Conservation (phyloP, 64 coral and sea anemone genomes). For the Stichodactyla mertensii region DNA sequence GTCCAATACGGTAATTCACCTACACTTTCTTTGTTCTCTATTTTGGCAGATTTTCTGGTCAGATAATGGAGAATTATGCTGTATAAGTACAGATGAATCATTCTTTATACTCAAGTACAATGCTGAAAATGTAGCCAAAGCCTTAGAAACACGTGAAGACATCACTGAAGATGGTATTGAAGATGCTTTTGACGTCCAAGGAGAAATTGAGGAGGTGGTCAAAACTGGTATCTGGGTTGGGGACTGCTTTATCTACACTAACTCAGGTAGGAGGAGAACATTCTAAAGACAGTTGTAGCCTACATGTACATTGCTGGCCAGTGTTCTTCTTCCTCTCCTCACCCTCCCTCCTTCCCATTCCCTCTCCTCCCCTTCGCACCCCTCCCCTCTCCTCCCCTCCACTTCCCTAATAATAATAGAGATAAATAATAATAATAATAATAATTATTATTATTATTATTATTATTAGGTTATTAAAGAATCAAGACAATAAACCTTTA, state of each 20-base stretch:
- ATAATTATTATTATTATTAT: too few species aligned
- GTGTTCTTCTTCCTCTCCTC: too few species aligned
- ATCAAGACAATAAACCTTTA: background rate
- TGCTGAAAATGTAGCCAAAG: slow-evolving; percentile 79
- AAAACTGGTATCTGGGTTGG: slow-evolving; percentile 99
- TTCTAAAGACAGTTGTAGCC: too few species aligned
- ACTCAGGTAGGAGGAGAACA: slow-evolving; percentile 49
- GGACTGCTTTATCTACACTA: slow-evolving; percentile 98
- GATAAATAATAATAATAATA: too few species aligned
- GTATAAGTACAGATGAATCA: slow-evolving; percentile 87
- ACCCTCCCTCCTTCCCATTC: too few species aligned
- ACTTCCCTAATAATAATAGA: too few species aligned
- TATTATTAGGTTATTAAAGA: too few species aligned
- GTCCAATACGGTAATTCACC: background rate
- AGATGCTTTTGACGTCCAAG: slow-evolving; percentile 98
- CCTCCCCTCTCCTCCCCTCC: too few species aligned
- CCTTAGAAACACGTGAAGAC: slow-evolving; percentile 67
- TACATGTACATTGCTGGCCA: too few species aligned
- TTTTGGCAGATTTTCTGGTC: slow-evolving; percentile 79
- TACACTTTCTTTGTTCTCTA: background rate
- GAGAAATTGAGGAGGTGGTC: slow-evolving; percentile 95
- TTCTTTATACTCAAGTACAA: slow-evolving; percentile 92
- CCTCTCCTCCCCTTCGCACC: too few species aligned
- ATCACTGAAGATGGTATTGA: slow-evolving; percentile 94
- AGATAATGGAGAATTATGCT: slow-evolving; percentile 96